Evolutionary conservation across 2,113 vertebrate species (phyloP).

Genomic region (Salvelinus sp.): DNA sequence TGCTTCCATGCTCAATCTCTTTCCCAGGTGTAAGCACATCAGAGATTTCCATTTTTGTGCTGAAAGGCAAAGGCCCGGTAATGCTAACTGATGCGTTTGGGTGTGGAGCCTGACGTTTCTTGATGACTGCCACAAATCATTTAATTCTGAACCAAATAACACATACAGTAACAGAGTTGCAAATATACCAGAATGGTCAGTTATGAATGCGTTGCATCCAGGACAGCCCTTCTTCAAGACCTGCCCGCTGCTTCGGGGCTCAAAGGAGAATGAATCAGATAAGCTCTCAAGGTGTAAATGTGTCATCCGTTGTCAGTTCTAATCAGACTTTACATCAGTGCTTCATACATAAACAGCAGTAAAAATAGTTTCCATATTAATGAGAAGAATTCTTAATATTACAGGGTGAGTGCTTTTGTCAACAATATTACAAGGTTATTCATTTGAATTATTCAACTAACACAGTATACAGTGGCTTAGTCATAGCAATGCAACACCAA

Average conservation of each 20-base stretch:
- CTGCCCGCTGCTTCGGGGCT: background rate
- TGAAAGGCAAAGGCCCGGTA: no score
- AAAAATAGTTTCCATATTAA: background rate
- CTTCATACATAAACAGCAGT: background rate
- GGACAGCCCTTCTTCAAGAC: background rate
- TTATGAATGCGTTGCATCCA: background rate
- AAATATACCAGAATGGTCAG: background rate
- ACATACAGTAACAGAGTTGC: background rate
- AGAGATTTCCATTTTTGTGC: no score
- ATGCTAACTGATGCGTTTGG: no score
- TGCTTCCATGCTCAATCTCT: background rate
- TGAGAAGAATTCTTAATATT: background rate
- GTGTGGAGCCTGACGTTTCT: no score
- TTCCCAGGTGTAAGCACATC: background rate
- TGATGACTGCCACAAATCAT: no score
- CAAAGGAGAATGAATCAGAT: background rate
- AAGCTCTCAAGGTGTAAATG: background rate
- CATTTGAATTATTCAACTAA: background rate
- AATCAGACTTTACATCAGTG: background rate
- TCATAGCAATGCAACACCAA: background rate
- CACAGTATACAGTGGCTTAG: background rate
- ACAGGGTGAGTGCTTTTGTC: background rate
- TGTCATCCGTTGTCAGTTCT: background rate
- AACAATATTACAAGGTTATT: background rate
- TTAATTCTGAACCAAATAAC: background rate